Evolutionary conservation across 1,140 invertebrate genomes (phyloP).

Genomic region (Antheraea pernyi): DNA sequence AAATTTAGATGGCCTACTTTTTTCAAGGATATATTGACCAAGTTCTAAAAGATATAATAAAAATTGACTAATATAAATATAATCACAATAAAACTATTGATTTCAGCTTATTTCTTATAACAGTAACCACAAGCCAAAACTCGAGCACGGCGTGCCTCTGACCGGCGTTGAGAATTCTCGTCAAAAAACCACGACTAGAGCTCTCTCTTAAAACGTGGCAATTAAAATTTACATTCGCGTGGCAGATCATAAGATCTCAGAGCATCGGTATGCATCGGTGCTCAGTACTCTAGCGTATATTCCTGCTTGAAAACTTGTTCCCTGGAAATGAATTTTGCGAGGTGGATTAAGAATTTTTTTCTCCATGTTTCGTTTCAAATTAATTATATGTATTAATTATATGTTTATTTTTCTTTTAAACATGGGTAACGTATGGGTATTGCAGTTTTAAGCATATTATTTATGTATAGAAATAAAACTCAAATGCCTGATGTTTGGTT

Average conservation of each 20-base stretch:
- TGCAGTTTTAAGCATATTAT: no score
- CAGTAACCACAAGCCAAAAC: conserved; percentile 36
- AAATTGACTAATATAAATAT: no score
- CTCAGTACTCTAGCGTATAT: conserved; percentile 43
- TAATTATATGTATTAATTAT: neutral
- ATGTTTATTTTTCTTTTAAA: neutral
- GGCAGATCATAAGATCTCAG: conserved; percentile 52
- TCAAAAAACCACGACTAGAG: conserved; percentile 61
- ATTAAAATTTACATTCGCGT: conserved; percentile 70
- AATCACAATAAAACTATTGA: neutral
- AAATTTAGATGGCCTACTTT: no score
- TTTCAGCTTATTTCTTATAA: neutral
- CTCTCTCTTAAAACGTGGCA: conserved; percentile 65
- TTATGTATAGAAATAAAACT: no score
- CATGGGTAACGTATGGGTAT: no score
- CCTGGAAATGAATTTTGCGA: conserved; percentile 63
- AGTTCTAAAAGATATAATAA: no score
- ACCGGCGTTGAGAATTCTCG: conserved; percentile 36
- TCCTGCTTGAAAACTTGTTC: conserved; percentile 59
- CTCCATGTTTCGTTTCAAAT: conserved; percentile 7
- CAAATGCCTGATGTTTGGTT: no score
- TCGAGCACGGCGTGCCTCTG: conserved; percentile 52
- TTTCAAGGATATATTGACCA: no score
- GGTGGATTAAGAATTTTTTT: conserved; percentile 60
- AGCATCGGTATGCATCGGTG: conserved; percentile 50